Base-by-base conservation (phyloP, 2,888 invertebrate species). In the Mesoligia furuncula region DNA sequence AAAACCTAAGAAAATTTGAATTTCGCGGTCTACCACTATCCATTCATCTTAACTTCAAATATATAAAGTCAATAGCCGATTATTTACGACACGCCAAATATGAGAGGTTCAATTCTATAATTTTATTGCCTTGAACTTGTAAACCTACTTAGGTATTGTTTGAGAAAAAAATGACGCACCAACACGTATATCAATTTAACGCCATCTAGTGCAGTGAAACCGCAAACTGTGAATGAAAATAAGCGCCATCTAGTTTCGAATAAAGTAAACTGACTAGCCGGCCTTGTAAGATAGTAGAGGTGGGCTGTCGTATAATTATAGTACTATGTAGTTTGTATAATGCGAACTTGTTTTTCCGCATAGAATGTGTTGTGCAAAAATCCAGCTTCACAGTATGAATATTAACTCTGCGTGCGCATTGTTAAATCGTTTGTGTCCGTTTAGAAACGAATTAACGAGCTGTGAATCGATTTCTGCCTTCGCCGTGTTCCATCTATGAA, bases 311-410 rank as follows among this genome's bases (percentile, higher is more conserved):
- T 74, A 36, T 59, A 45, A 27, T 15, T 48, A 31, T 4, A 66
- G n/a, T 27, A 45, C 11, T 13, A 27, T 42, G 27, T 66, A 67
- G 57, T 67, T 54, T 42, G 61, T 76, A 5, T 57, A 54, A 24
- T 27, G n/a, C 17, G 0, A 42, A 64, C 69, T 73, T 69, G 82
- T 75, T 87, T 87, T 87, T 81, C 87, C 87, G 85, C 73, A 45
- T 66, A 73, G 57, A 67, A 67, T 74, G 65, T 81, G 59, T 62
- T 54, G 73, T 31, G 87, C 82, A 87, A 85, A 85, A 85, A 78
- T 87, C 85, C 85, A 87, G 61, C 57, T 27, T 59, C 67, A 69
- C 36, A 42, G 48, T 15, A 66, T 86, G 85, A 85, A 85, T 85
- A 85, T 87, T 78, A 81, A 87, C 13, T 27, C 9, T 15, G 15